Evolutionary conservation across 2,888 invertebrate species (phyloP), one percentile per base, ranked within the genome.

Genomic region (Aphidoletes aphidimyza): DNA sequence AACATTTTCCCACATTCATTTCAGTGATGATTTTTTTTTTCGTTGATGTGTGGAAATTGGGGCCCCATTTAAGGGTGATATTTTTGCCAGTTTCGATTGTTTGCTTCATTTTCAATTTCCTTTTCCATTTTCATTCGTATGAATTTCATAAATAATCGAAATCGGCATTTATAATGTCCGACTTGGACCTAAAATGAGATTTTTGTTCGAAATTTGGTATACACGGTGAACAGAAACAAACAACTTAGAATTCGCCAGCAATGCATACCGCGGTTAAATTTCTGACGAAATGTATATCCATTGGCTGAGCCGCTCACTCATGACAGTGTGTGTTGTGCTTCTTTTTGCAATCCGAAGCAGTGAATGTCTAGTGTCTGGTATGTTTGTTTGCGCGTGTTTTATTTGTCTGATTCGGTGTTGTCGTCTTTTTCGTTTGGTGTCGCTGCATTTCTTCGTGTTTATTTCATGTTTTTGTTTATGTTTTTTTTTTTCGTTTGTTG

Each of bases 341-440:
- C 5, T 69, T 69, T 69, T 69, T 69, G 69, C 69, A 69, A 69
- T 69, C 26, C 3, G 30, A 69, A 9, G 69, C 69, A 69, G 36
- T 37, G n/a, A 81, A 36, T 37, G 81, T 81, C 81, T 81, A 81
- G 37, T 37, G 81, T 81, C 81, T 81, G 81, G 81, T 81, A 37
- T 81, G 81, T 81, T 81, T 81, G 81, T 37, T 59, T 59, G 3
- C 22, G 78, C 36, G 78, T 22, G 54, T 54, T 26, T 54, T 54
- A 54, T 54, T 54, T 54, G n/a, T 26, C 54, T 26, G n/a, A 26
- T 54, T 26, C 11, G 42, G n/a, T n/a, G 54, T 54, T 54, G 54
- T 54, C 54, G 54, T 34, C 30, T 54, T 8, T 3, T 22, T 30
- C 11, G 3, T 69, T 26, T 69, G 54, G 0, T 69, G 69, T 69